phyloP scores from a whole-genome alignment of 2,888 invertebrate species.

The Acleris sparsana region DNA sequence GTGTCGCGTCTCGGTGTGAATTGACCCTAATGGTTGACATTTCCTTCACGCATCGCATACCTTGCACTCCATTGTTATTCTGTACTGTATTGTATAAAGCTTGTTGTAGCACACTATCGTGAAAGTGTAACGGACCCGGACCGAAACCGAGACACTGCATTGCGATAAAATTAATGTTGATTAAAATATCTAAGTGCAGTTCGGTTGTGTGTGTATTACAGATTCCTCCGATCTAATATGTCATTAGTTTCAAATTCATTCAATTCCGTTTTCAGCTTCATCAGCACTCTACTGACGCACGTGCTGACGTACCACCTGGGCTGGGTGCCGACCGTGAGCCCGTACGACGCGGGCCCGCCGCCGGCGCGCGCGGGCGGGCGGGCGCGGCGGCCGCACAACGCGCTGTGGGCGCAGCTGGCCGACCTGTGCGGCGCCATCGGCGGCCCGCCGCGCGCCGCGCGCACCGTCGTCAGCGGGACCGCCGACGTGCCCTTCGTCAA shows the following conservation, averaged over 20 bases:
- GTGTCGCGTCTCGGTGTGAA: no score
- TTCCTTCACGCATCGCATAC: no score
- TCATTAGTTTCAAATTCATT: not conserved
- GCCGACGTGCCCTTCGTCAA: slow-evolving; percentile 87
- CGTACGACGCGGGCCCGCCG: slow-evolving; percentile 65
- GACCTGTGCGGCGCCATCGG: slow-evolving; percentile 93
- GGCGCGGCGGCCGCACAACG: slow-evolving; percentile 87
- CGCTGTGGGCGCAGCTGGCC: slow-evolving; percentile 94
- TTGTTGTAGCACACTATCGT: no score
- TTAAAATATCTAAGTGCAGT: no score
- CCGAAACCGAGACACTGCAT: no score
- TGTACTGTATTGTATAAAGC: no score
- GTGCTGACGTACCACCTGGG: slow-evolving; percentile 95
- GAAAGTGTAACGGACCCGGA: no score
- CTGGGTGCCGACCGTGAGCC: slow-evolving; percentile 92
- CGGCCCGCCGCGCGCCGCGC: slow-evolving; percentile 88
- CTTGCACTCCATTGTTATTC: no score
- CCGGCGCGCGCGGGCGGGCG: slow-evolving; percentile 20
- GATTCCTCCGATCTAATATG: no score
- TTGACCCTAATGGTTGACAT: no score
- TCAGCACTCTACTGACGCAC: slow-evolving; percentile 94
- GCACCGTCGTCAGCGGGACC: slow-evolving; percentile 90
- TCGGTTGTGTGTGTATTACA: no score
- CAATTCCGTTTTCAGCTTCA: slow-evolving; percentile 87
- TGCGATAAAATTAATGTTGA: no score